phyloP scores from a whole-genome alignment of 2,888 invertebrate genomes.

The Drosophila gaucha region DNA sequence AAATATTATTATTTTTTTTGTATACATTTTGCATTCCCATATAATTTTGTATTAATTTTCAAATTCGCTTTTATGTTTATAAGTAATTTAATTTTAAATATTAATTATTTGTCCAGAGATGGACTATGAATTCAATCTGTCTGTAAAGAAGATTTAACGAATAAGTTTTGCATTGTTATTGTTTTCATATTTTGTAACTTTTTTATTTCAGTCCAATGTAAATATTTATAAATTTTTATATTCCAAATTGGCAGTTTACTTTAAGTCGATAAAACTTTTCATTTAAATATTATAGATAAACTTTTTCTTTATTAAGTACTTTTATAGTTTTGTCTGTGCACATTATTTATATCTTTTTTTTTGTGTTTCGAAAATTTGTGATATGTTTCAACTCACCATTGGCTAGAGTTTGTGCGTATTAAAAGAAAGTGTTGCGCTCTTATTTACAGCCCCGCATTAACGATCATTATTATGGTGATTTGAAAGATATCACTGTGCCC shows the following conservation, averaged over 20 bases:
- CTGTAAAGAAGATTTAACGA: no score
- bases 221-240: not conserved
- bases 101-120: no score
- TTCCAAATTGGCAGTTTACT: no score
- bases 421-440: conserved; percentile 54
- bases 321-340: not conserved
- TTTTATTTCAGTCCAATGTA: no score
- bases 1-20: no score
- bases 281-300: not conserved
- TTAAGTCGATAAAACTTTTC: no score
- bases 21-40: not conserved
- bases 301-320: no score
- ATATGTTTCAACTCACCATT: conserved; percentile 83
- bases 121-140: no score
- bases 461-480: conserved; percentile 92
- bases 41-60: no score
- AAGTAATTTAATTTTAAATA: not conserved
- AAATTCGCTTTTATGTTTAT: no score
- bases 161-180: no score
- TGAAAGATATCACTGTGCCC: conserved; percentile 96
- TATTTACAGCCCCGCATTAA: conserved; percentile 86
- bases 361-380: conserved; percentile 23
- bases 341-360: not conserved
- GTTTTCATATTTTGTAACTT: no score
- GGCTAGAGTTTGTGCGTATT: conserved; percentile 31